Base-by-base conservation (phyloP, 2,797 vertebrate species). In the Orestias chungarensis region DNA sequence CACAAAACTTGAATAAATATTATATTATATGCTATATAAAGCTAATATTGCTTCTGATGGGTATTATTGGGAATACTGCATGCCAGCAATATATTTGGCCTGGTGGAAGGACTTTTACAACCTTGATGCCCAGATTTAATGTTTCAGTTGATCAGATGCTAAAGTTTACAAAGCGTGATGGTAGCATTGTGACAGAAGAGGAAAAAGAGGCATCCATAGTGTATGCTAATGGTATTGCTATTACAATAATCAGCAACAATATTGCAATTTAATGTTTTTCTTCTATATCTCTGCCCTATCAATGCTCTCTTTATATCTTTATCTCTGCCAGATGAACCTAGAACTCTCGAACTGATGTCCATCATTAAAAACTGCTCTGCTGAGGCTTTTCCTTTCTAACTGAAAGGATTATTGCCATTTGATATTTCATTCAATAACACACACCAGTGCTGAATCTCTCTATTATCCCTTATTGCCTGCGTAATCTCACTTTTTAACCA, bases 371-470 rank as follows among this genome's bases (percentile, higher is more conserved):
- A 71, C 79, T 73, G 47, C 79, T 83, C 64, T 81, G 55, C 25
- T 49, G 8, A 14, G 62, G 64, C 27, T 72, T 49, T 31, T 49
- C 59, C 44, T n/a, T 10, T 0, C 23, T 49, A 70, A 31, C 73
- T 38, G 43, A 73, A 50, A 57, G 67, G 83, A 74, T 74, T 71
- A 75, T 50, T 61, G 55, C 65, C 54, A 57, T 81, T 86, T 81
- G 75, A 79, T 85, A 73, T 49, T 14, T n/a, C 2, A 75, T 59
- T 85, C 86, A 80, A 77, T 87, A 82, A 73, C 55, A 61, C 64
- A 73, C 74, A 83, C 55, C 54, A n/a, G 35, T 64, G 57, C 17
- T 65, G 20, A 31, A 68, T 71, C 52, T 64, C 44, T 70, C 44
- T 52, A 14, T 86, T 76, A 64, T 61, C 80, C 73, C 66, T 68